Conservation (phyloP, 2,888 invertebrate species). For the Yponomeuta malinellus region DNA sequence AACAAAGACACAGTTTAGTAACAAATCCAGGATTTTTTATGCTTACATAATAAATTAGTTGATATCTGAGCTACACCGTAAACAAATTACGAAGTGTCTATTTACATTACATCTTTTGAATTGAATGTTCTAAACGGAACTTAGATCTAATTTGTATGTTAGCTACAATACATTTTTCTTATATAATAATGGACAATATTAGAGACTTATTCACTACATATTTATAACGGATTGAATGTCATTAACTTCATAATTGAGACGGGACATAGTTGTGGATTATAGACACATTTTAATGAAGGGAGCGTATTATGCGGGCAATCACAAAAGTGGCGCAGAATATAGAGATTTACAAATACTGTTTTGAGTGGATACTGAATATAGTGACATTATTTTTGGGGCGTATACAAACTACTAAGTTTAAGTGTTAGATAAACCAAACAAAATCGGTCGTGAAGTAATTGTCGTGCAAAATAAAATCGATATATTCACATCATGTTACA, state of each 20-base stretch:
- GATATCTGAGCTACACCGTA: slow-evolving; percentile 42
- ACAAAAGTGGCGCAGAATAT: slow-evolving; percentile 20
- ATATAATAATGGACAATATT: slow-evolving; percentile 14
- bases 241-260: neutral
- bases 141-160: slow-evolving; percentile 22
- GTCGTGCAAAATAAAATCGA: slow-evolving; percentile 27
- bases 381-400: neutral
- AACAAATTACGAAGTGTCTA: slow-evolving; percentile 34
- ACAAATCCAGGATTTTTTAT: slow-evolving; percentile 32
- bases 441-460: slow-evolving; percentile 15
- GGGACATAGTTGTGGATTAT: neutral
- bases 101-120: slow-evolving; percentile 23
- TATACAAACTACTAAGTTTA: slow-evolving; percentile 17
- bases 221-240: no score
- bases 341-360: slow-evolving; percentile 25
- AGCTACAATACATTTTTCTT: slow-evolving; percentile 14
- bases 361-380: slow-evolving; percentile 22
- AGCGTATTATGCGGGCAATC: neutral
- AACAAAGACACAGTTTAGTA: slow-evolving; percentile 9
- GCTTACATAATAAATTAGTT: slow-evolving; percentile 34
- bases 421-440: neutral
- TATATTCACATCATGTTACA: slow-evolving; percentile 65
- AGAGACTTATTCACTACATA: slow-evolving; percentile 1
- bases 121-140: slow-evolving; percentile 23
- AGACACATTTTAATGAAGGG: slow-evolving; percentile 1